Evolutionary conservation across 2,113 vertebrate species (phyloP), one percentile per base, ranked within the genome.

Genomic region (Athene cunicularia): DNA sequence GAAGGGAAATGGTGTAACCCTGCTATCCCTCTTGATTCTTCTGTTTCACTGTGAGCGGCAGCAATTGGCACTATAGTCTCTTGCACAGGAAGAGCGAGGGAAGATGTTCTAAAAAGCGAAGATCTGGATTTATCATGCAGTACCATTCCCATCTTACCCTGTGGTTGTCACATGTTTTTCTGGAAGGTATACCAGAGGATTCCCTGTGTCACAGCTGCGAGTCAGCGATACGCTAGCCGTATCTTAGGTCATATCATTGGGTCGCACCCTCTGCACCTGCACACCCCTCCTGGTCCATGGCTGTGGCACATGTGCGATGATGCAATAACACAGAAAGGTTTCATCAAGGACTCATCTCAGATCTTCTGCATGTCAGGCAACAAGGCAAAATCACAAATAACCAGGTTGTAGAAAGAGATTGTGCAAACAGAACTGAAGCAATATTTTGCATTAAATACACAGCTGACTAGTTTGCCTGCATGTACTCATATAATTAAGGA

Each of bases 371-470:
- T 83, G 68, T 68, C 86, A 89, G 80, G 43, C 12, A 14, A 22
- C 71, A 80, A 81, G 76, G 43, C 62, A 68, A 83, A 73, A 77
- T 84, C 64, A 73, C 49, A 94, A 76, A 96, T 90, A 74, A 95
- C 16, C 18, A 86, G 74, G 58, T 49, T 74, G 71, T 45, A 77
- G 72, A 35, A 93, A n/a, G 56, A 83, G 68, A 75, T 96, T 95
- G 86, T 55, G 94, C 82, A 97, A 96, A 55, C 56, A 93, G 67
- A 80, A 82, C 47, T 80, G 86, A 94, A 80, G 87, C 39, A 91
- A 66, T 66, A 32, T 73, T 87, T 93, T 94, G 56, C 85, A 90
- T 91, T 93, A 93, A 96, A 94, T 81, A 86, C 73, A 85, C 45
- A 93, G 56, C 66, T 95, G 95, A 95, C 88, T 73, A 55, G 70